phyloP scores from a whole-genome alignment of 2,888 invertebrate genomes.

The Orchesella flavescens region DNA sequence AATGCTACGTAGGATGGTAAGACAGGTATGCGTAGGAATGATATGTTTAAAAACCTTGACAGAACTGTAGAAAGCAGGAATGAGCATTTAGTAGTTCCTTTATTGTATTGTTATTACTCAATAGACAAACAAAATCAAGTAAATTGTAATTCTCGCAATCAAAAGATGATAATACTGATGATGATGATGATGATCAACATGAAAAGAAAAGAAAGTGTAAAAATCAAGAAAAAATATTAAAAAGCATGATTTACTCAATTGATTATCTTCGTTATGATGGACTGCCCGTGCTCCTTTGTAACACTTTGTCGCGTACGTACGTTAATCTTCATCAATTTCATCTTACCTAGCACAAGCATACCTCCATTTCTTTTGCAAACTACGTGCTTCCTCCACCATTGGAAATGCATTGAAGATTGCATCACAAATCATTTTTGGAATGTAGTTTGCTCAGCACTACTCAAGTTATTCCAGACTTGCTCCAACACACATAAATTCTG shows the following conservation, averaged over 20 bases:
- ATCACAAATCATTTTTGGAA: slow-evolving; percentile 22
- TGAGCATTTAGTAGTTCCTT: slow-evolving; percentile 30
- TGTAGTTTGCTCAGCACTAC: neutral
- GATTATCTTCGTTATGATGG: neutral
- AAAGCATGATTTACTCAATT: slow-evolving; percentile 55
- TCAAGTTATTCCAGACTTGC: neutral
- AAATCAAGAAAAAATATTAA: slow-evolving; percentile 52
- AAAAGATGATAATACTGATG: slow-evolving; percentile 33
- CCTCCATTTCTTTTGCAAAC: too few species aligned
- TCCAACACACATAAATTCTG: slow-evolving; percentile 20
- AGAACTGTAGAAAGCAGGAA: slow-evolving; percentile 20
- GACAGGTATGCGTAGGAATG: neutral
- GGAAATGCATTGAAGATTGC: neutral
- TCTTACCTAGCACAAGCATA: neutral
- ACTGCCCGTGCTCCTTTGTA: neutral
- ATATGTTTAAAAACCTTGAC: slow-evolving; percentile 33
- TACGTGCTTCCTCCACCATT: neutral
- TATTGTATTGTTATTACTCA: slow-evolving; percentile 27
- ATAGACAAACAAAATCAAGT: slow-evolving; percentile 6
- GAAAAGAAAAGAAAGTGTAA: slow-evolving; percentile 45
- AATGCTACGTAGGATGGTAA: slow-evolving; percentile 1
- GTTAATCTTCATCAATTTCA: slow-evolving; percentile 1
- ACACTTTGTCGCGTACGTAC: neutral
- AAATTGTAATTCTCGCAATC: slow-evolving; percentile 51
- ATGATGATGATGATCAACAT: slow-evolving; percentile 13